A percentile compares a stretch with the other conserved stretches of the same genome.
Evolutionary conservation across 1,140 invertebrate genomes (phyloP).

Genomic region (Drosophila ambigua): DNA sequence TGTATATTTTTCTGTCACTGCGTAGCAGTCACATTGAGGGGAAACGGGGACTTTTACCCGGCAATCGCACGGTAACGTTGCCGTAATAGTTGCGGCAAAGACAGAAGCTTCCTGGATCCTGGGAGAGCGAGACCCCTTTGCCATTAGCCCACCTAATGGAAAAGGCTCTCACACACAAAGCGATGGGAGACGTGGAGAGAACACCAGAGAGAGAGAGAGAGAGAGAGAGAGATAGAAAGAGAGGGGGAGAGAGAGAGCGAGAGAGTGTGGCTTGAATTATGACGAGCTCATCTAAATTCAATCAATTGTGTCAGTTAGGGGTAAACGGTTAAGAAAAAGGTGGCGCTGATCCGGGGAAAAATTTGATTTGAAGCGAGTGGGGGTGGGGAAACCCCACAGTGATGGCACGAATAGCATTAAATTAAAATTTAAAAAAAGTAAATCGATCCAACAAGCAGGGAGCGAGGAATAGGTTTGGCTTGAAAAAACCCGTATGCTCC

Average conservation of each 20-base stretch:
- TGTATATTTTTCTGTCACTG: no score
- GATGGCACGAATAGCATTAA: no score
- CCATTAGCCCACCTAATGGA: slow-evolving; percentile 36
- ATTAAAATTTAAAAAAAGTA: no score
- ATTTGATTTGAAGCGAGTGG: background rate
- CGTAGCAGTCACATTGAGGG: slow-evolving; percentile 23
- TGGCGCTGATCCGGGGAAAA: slow-evolving; percentile 15
- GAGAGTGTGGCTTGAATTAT: slow-evolving; percentile 56
- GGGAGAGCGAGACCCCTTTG: background rate
- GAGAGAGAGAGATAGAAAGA: no score
- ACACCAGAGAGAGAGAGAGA: background rate
- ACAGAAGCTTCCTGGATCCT: slow-evolving; percentile 2
- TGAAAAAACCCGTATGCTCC: no score
- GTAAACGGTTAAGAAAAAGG: slow-evolving; percentile 40
- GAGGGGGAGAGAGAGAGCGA: background rate
- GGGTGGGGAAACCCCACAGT: background rate
- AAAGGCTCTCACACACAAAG: slow-evolving; percentile 17
- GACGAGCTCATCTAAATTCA: slow-evolving; percentile 73
- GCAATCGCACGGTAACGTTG: background rate
- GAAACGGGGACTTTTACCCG: slow-evolving; percentile 44
- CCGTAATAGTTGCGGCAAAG: background rate
- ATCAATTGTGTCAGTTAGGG: slow-evolving; percentile 64
- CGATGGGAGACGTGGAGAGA: no score
- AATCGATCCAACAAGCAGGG: no score
- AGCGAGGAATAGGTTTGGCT: no score